Conservation (phyloP, 2,113 vertebrate species). For the Silurus asotus region DNA sequence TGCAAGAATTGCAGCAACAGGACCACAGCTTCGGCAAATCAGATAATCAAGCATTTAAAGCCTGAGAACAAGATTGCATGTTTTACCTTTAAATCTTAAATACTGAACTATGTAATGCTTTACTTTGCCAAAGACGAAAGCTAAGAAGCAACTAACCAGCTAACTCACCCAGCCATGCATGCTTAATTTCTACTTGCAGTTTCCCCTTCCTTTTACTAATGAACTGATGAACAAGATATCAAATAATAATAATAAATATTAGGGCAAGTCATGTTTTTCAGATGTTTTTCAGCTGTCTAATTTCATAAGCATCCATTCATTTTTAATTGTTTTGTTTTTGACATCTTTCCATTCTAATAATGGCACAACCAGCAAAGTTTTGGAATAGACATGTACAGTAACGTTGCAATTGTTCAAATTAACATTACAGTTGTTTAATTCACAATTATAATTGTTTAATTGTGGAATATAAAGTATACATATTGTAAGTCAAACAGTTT, state of each 20-base stretch:
- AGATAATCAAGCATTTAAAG: background rate
- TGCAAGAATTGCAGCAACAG: background rate
- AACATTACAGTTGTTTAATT: background rate
- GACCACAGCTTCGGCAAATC: background rate
- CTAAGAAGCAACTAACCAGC: background rate
- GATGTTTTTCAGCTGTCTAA: background rate
- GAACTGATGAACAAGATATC: background rate
- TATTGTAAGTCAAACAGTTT: background rate
- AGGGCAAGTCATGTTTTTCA: background rate
- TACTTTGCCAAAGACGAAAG: background rate
- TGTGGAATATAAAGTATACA: too few relatives aligned
- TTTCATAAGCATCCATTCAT: background rate
- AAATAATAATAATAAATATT: background rate
- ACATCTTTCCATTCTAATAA: background rate
- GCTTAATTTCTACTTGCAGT: too few relatives aligned
- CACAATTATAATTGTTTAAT: too few relatives aligned
- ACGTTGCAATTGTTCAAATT: background rate
- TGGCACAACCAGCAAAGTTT: background rate
- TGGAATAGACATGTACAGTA: background rate
- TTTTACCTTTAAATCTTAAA: background rate
- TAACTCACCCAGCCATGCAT: too few relatives aligned
- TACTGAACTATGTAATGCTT: background rate
- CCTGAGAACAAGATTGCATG: background rate
- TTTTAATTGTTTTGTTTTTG: background rate
- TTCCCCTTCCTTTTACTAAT: too few relatives aligned